A percentile compares a stretch with the other conserved stretches of the same genome.
These are phyloP conservation scores for Isichthys henryi DNA, from an alignment of 2,113 vertebrate species.

Conservation along the genomic window DNA sequence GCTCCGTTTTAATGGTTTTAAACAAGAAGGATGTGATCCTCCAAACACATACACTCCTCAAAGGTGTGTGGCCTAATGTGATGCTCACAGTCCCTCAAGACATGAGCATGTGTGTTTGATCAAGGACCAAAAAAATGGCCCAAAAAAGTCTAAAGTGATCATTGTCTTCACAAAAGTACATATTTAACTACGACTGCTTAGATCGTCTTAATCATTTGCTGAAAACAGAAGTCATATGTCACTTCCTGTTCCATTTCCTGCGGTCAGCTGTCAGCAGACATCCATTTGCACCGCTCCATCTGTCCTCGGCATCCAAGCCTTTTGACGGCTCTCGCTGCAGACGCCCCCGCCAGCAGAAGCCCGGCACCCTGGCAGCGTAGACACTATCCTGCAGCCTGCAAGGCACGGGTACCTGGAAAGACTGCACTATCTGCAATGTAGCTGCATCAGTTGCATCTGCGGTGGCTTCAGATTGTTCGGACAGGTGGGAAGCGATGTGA, in stretches of 20 bases:
- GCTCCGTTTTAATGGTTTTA: neutral
- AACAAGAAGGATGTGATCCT: neutral
- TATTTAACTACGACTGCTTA: no score
- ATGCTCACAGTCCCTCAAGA: neutral
- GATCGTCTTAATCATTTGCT: conserved; percentile 48
- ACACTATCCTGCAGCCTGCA: neutral
- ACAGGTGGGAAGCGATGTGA: neutral
- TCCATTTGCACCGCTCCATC: conserved; percentile 22
- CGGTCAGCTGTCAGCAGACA: conserved; percentile 52
- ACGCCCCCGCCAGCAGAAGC: neutral
- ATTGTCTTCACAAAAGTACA: conserved; percentile 46
- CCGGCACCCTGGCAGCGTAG: neutral
- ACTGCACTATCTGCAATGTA: neutral
- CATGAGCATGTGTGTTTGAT: neutral
- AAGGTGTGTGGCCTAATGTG: neutral
- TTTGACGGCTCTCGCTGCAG: neutral
- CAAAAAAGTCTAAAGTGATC: conserved; percentile 44
- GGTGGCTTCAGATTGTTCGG: neutral
- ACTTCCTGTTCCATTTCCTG: conserved; percentile 50
- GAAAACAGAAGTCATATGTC: conserved; percentile 55
- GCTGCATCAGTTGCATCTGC: neutral
- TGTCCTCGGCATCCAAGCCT: neutral
- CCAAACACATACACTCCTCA: neutral
- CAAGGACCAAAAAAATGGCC: neutral
- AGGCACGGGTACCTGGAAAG: neutral